Conservation (phyloP, 2,888 invertebrate species). For the Tubulanus polymorphus region DNA sequence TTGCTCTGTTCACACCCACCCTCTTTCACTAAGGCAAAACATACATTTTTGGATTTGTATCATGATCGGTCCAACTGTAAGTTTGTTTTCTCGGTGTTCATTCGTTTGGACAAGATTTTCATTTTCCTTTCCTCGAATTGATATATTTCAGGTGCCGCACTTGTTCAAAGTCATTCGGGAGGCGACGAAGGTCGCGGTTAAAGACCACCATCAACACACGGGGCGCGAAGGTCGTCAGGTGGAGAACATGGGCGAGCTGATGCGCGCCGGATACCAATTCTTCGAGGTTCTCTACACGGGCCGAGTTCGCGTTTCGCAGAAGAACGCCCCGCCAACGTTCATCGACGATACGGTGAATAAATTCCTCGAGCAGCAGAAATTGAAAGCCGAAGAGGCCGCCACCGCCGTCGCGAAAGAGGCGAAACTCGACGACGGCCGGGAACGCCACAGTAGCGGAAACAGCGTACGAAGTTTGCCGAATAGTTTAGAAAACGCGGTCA, state of each 20-base stretch:
- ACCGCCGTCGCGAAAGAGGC: background rate
- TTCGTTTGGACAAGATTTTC: no score
- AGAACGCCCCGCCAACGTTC: slow-evolving; percentile 80
- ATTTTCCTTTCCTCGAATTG: slow-evolving; percentile 5
- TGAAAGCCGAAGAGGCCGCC: slow-evolving; percentile 61
- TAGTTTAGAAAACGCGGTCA: slow-evolving; percentile 34
- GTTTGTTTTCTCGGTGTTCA: no score
- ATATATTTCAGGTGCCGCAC: slow-evolving; percentile 64
- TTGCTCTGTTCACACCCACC: no score
- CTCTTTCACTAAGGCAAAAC: no score
- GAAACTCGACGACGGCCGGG: slow-evolving; percentile 14
- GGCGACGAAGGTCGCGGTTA: slow-evolving; percentile 50
- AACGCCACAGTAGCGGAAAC: slow-evolving; percentile 45
- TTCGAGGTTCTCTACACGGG: slow-evolving; percentile 82
- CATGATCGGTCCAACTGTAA: no score
- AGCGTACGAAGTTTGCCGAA: slow-evolving; percentile 47
- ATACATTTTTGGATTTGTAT: no score
- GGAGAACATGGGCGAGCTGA: slow-evolving; percentile 13
- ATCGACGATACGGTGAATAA: slow-evolving; percentile 87
- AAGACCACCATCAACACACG: slow-evolving; percentile 10
- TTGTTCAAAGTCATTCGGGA: slow-evolving; percentile 71
- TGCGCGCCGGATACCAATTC: slow-evolving; percentile 24
- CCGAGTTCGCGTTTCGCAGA: slow-evolving; percentile 80
- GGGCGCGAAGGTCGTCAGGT: slow-evolving; percentile 24
- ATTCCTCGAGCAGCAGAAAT: slow-evolving; percentile 75